Evolutionary conservation across 2,888 invertebrate species (phyloP).

Genomic region (Himalopsyche kuldschensis): DNA sequence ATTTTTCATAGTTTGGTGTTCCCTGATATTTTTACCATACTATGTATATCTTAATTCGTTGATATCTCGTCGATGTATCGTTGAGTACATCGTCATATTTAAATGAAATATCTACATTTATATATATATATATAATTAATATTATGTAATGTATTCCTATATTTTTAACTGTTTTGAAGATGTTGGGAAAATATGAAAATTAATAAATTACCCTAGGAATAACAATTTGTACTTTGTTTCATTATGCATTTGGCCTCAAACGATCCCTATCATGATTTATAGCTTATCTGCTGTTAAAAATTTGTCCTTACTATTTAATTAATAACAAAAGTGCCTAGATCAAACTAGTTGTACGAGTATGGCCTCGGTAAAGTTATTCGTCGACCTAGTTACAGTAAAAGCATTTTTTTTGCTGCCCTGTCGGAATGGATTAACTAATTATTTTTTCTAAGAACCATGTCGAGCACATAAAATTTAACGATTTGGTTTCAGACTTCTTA

Average conservation of each 20-base stretch:
- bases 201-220: neutral
- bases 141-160: neutral
- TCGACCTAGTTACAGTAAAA: neutral
- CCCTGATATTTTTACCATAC: neutral
- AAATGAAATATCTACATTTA: neutral
- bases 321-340: neutral
- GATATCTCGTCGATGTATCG: neutral
- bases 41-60: neutral
- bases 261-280: neutral
- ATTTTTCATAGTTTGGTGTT: slow-evolving; percentile 1
- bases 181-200: neutral
- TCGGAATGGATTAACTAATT: no score
- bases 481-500: neutral
- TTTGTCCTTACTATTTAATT: neutral
- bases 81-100: neutral
- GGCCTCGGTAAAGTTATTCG: neutral
- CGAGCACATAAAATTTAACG: neutral
- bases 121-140: neutral
- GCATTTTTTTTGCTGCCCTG: neutral
- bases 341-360: neutral
- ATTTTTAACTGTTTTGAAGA: neutral
- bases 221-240: neutral
- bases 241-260: neutral
- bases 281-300: neutral
- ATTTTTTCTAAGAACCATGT: no score